phyloP scores from a whole-genome alignment of 2,113 vertebrate species.

The Tupaia tana region DNA sequence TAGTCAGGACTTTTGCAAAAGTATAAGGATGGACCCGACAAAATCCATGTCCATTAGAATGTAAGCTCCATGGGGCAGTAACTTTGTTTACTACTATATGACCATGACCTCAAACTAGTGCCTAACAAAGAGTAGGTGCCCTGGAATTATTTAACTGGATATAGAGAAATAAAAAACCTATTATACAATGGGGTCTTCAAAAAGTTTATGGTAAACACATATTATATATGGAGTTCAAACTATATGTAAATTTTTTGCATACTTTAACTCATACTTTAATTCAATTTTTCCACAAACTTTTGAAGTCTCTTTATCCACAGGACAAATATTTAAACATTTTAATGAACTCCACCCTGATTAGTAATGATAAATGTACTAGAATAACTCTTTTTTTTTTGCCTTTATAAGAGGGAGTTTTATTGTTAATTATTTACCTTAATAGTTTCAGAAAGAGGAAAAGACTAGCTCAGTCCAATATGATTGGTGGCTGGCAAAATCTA shows the following conservation, averaged over 20 bases:
- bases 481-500: no score
- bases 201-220: no score
- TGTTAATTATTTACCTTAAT: no score
- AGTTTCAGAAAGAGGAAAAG: no score
- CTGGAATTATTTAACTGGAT: not conserved
- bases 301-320: not conserved
- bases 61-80: not conserved
- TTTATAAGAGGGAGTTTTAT: no score
- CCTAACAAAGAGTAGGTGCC: not conserved
- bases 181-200: not conserved
- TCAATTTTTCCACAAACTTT: no score
- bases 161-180: not conserved
- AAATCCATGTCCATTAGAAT: not conserved
- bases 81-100: not conserved
- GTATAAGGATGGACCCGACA: not conserved
- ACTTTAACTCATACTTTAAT: no score
- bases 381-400: not conserved
- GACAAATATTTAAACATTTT: not conserved
- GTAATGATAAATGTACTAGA: not conserved
- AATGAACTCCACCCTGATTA: not conserved
- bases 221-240: no score
- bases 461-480: no score
- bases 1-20: not conserved
- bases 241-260: no score
- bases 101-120: not conserved